Evolutionary conservation across 2,113 vertebrate genomes (phyloP), one percentile per base, ranked within the genome.

Genomic region (Phocoena sinus): DNA sequence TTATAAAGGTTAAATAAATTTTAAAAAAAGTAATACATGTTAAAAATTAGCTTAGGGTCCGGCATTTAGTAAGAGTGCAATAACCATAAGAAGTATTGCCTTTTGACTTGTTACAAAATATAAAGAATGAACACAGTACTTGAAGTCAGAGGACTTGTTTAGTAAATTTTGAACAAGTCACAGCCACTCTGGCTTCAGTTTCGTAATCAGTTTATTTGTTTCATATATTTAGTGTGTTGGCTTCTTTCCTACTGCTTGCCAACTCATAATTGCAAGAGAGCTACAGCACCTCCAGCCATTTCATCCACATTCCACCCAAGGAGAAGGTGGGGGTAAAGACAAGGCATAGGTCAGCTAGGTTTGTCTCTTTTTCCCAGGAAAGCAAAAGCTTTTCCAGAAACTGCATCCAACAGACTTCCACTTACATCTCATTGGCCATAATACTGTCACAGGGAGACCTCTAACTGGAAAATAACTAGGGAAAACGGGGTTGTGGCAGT

Each of bases 371-470:
- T 77, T 71, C 65, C 44, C 15, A 62, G 44, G 20, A 91, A 90
- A 92, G 41, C n/a, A 62, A 95, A 93, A 79, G 38, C 21, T 92
- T 92, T 67, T 81, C 33, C 17, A 92, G 56, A 89, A 89, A 74
- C 33, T 94, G 7, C 31, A 44, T 70, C 73, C 65, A 77, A 28
- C 28, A 81, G 44, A 38, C 33, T 44, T 71, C 56, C 36, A 38
- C 18, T 77, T 89, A 53, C 2, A 0, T 65, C 31, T 94, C 65
- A 47, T 12, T 74, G 65, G 83, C 47, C 65, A 58, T 25, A 38
- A 73, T 10, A 41, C 2, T 62, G 28, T 82, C 67, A 44, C 28
- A 62, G n/a, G 47, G 8, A n/a, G 65, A 56, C 53, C 36, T 80
- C 33, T 77, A 56, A 71, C 28, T 77, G 33, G 85, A 92, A 90